These are phyloP conservation scores for Boloria euphrosyne DNA, from an alignment of 2,888 invertebrate species.

Conservation along the genomic window DNA sequence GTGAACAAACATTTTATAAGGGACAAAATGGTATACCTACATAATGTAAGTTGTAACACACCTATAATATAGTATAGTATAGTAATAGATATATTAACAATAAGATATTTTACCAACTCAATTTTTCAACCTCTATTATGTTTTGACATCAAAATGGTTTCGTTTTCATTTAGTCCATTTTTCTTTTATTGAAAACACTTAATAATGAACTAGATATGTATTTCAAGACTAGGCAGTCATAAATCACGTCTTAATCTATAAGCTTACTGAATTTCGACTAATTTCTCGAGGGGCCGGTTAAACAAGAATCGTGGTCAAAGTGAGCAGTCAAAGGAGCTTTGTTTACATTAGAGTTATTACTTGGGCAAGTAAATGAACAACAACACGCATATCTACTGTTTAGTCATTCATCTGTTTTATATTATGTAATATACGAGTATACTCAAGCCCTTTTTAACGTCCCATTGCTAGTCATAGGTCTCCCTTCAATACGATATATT, in stretches of 20 bases:
- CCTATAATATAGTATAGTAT: too few species aligned
- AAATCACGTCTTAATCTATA: constrained; percentile 39
- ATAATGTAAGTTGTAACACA: too few species aligned
- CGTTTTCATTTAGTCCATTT: constrained; percentile 17
- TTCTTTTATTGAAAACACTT: constrained; percentile 28
- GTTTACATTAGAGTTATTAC: constrained; percentile 17
- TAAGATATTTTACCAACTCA: too few species aligned
- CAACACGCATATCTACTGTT: too few species aligned
- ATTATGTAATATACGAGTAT: too few species aligned
- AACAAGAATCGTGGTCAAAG: constrained; percentile 33
- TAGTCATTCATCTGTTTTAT: too few species aligned
- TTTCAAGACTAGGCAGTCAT: constrained; percentile 21
- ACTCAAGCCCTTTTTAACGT: too few species aligned
- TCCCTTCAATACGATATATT: too few species aligned
- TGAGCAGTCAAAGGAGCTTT: constrained; percentile 20
- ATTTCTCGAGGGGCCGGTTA: constrained; percentile 40
- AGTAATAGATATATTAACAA: too few species aligned
- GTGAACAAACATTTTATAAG: too few species aligned
- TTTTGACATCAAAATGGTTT: neutral
- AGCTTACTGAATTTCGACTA: constrained; percentile 37
- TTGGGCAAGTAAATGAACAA: neutral
- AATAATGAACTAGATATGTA: constrained; percentile 30
- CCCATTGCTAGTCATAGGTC: too few species aligned
- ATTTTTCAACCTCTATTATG: neutral
- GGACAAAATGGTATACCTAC: too few species aligned